A percentile compares a stretch with the other conserved stretches of the same genome.
These are phyloP conservation scores for Cyphomyrmex costatus DNA, from an alignment of 1,140 invertebrate genomes.

Conservation along the genomic window DNA sequence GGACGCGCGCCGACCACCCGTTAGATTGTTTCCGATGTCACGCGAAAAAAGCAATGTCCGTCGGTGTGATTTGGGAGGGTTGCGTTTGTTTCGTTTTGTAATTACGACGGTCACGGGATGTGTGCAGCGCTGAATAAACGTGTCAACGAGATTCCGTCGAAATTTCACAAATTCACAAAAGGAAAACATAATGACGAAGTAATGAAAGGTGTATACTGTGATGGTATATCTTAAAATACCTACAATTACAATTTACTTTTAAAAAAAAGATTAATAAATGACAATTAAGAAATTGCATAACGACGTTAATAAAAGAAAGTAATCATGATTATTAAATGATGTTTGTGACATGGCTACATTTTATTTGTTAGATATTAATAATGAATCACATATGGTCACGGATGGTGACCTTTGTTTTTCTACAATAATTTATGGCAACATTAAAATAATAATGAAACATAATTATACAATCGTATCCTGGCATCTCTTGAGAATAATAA, in stretches of 20 bases:
- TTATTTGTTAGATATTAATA: neutral
- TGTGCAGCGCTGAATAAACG: slow-evolving; percentile 1
- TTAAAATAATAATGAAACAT: neutral
- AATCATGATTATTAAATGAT: neutral
- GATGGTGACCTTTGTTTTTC: neutral
- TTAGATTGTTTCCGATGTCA: slow-evolving; percentile 45
- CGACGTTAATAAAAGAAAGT: neutral
- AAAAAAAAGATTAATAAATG: neutral
- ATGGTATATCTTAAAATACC: neutral
- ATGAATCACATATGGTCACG: neutral
- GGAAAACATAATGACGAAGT: neutral
- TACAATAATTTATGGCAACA: slow-evolving; percentile 5
- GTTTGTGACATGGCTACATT: neutral
- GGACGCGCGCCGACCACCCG: slow-evolving; percentile 44
- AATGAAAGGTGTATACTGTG: neutral
- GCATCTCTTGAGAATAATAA: slow-evolving; percentile 4
- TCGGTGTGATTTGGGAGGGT: slow-evolving; percentile 26
- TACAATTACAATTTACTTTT: neutral
- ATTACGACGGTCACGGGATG: slow-evolving; percentile 28
- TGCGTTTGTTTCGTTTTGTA: slow-evolving; percentile 10
- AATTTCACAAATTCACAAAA: neutral
- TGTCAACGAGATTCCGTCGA: neutral
- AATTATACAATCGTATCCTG: neutral
- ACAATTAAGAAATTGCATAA: neutral
- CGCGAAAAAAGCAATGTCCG: slow-evolving; percentile 31